Percentiles rank a stretch among this genome's conserved stretches.
Conservation (phyloP, 2,113 vertebrate species). For the Sylvilagus bachmani region DNA sequence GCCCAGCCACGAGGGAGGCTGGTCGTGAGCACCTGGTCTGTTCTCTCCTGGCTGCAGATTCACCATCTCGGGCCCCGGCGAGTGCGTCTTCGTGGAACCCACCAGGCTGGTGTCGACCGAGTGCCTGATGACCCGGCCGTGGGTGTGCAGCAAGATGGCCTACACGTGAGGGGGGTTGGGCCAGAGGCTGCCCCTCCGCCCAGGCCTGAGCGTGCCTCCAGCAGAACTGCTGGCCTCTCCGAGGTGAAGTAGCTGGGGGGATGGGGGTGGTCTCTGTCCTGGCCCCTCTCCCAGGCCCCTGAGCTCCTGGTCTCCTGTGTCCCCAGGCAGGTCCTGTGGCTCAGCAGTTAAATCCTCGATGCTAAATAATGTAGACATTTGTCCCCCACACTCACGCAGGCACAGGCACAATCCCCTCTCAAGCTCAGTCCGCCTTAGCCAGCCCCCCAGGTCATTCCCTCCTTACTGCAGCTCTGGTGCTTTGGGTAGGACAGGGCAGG, state of each 20-base stretch:
- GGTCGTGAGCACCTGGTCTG: background rate
- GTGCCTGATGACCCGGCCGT: conserved; percentile 82
- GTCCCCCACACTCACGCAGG: background rate
- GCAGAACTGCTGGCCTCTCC: background rate
- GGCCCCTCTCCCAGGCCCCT: background rate
- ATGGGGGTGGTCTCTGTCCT: background rate
- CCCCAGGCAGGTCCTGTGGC: conserved; percentile 74
- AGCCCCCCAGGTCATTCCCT: background rate
- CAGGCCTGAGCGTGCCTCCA: background rate
- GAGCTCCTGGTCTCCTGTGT: conserved; percentile 26
- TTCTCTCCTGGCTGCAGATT: conserved; percentile 65
- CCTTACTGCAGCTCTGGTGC: background rate
- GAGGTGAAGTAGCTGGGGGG: background rate
- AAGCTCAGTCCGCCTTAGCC: background rate
- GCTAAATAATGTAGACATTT: conserved; percentile 55
- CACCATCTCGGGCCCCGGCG: conserved; percentile 69
- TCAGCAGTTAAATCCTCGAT: background rate
- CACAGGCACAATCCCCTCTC: background rate
- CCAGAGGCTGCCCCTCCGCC: background rate
- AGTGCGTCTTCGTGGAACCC: conserved; percentile 83
- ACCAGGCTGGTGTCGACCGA: conserved; percentile 80
- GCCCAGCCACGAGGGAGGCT: background rate
- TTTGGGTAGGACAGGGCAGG: background rate
- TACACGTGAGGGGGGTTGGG: conserved; percentile 72
- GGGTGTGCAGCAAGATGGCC: conserved; percentile 84